Conservation (phyloP, 2,888 invertebrate species). For the Thera britannica region DNA sequence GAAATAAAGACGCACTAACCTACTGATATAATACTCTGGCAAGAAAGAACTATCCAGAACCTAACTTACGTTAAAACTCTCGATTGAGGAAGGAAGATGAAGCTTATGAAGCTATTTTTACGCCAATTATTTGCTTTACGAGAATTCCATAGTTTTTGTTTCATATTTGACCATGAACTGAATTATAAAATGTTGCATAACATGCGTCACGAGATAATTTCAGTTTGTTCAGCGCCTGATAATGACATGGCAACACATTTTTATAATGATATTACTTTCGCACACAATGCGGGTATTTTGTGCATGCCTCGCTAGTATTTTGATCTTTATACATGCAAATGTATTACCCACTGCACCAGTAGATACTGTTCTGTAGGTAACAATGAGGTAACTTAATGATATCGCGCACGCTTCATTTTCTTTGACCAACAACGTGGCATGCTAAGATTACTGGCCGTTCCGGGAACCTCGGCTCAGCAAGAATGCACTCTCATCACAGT, state of each 20-base stretch:
- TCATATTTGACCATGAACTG: slow-evolving; percentile 1
- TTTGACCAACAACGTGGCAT: background rate
- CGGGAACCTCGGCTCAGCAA: slow-evolving; percentile 13
- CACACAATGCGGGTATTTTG: slow-evolving; percentile 2
- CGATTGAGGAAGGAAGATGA: slow-evolving; percentile 2
- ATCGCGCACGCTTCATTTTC: background rate
- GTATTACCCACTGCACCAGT: background rate
- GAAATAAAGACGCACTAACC: too few species aligned
- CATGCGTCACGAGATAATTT: slow-evolving; percentile 10
- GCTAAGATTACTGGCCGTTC: background rate
- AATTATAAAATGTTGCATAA: background rate
- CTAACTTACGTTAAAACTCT: background rate
- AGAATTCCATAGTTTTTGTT: background rate
- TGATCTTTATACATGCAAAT: background rate
- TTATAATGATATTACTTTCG: slow-evolving; percentile 18
- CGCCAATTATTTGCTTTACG: background rate
- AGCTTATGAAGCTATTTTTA: background rate
- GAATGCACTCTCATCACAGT: slow-evolving; percentile 11
- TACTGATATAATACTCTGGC: background rate
- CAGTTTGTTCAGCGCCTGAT: slow-evolving; percentile 11
- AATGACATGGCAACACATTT: slow-evolving; percentile 13
- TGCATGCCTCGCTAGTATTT: background rate
- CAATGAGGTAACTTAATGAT: background rate
- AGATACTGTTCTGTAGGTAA: too few species aligned
- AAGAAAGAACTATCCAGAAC: background rate